Conservation (phyloP, 2,797 vertebrate genomes). For the Muscicapa striata region DNA sequence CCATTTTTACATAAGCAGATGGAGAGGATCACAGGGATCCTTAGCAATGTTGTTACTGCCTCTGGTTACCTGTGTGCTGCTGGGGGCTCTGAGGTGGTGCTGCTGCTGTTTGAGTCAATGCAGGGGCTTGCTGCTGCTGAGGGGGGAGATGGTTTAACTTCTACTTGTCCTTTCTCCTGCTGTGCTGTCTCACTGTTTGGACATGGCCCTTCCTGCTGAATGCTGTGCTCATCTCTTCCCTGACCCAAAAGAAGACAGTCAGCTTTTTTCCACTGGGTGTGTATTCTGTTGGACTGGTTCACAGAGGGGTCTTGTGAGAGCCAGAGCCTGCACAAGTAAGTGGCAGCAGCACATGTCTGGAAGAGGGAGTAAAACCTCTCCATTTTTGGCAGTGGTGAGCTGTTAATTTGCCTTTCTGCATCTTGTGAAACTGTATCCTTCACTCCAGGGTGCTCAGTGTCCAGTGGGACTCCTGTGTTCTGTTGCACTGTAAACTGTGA, state of each 20-base stretch:
- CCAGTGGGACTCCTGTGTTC: not conserved
- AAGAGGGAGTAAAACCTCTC: conserved; percentile 31
- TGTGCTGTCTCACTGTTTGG: not conserved
- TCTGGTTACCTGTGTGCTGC: not conserved
- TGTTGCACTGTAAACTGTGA: not conserved
- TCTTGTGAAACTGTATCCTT: not conserved
- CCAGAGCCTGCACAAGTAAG: not conserved
- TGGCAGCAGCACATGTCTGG: conserved; percentile 44
- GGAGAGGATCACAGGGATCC: not conserved
- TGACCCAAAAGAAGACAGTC: not conserved
- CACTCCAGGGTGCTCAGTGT: not conserved
- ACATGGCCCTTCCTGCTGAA: not conserved
- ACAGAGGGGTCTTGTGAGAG: not conserved
- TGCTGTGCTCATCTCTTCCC: not conserved
- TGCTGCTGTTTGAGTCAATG: not conserved
- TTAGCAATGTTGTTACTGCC: not conserved
- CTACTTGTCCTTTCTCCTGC: not conserved
- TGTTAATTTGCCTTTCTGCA: conserved; percentile 2
- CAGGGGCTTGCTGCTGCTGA: not conserved
- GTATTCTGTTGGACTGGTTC: not conserved
- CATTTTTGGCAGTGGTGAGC: conserved; percentile 47
- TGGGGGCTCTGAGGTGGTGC: not conserved
- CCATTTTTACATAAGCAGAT: not conserved
- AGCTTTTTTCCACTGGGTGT: not conserved
- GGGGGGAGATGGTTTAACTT: not conserved